Evolutionary conservation across 2,797 vertebrate species (phyloP).

Genomic region (Enteromius treurensis): DNA sequence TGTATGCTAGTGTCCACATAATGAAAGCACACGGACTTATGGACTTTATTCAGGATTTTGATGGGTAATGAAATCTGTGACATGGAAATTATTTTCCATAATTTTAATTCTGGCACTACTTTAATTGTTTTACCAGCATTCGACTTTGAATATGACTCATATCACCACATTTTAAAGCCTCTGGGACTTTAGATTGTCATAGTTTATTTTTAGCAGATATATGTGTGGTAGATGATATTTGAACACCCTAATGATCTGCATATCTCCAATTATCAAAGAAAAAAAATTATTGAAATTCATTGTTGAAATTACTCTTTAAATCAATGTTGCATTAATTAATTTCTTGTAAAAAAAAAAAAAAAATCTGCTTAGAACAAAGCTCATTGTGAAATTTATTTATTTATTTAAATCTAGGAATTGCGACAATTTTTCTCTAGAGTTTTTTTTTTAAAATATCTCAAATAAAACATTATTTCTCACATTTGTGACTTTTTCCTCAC

Average conservation of each 20-base stretch:
- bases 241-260: background rate
- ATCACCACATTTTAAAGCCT: background rate
- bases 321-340: background rate
- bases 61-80: conserved; percentile 3
- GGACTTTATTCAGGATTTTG: background rate
- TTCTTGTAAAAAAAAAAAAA: too few relatives aligned
- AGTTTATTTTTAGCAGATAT: background rate
- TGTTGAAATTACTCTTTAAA: background rate
- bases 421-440: background rate
- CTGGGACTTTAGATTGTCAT: background rate
- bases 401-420: background rate
- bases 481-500: too few relatives aligned
- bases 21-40: background rate
- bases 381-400: background rate
- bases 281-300: background rate
- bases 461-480: too few relatives aligned
- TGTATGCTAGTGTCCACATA: background rate
- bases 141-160: background rate
- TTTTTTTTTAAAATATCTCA: too few relatives aligned
- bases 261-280: background rate
- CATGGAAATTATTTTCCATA: background rate
- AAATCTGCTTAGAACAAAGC: background rate
- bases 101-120: background rate
- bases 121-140: conserved; percentile 21
- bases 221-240: background rate